Conservation (phyloP, 2,113 vertebrate species). For the Solenodon paradoxus region DNA sequence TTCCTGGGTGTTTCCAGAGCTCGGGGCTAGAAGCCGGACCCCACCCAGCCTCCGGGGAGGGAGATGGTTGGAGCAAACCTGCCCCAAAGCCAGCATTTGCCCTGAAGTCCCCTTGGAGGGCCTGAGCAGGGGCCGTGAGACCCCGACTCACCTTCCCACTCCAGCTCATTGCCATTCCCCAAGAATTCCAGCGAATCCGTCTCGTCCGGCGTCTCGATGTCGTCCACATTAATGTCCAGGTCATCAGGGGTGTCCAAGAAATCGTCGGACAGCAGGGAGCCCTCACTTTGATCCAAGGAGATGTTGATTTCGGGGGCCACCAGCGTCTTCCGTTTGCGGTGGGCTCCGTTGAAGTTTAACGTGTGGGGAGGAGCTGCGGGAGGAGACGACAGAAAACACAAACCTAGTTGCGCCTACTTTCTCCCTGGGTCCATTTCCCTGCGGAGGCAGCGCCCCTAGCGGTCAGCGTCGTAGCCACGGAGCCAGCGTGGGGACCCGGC, state of each 20-base stretch:
- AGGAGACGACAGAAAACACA: neutral
- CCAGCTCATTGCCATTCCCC: slow-evolving; percentile 93
- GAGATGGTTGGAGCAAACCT: neutral
- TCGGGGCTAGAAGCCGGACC: neutral
- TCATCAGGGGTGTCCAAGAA: slow-evolving; percentile 96
- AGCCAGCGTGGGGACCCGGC: too few relatives aligned
- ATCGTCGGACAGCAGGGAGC: slow-evolving; percentile 94
- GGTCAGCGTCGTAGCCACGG: too few relatives aligned
- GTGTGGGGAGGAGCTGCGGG: slow-evolving; percentile 88
- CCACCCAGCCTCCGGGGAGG: rapidly evolving
- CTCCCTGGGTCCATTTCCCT: neutral
- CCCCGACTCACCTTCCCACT: slow-evolving; percentile 93
- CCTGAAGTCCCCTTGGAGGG: neutral
- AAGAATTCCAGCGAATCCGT: slow-evolving; percentile 97
- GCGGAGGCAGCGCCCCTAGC: too few relatives aligned
- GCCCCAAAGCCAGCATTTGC: neutral
- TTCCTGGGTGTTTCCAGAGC: neutral
- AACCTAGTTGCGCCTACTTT: rapidly evolving
- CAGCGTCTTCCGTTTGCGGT: slow-evolving; percentile 92
- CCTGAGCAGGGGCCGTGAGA: rapidly evolving
- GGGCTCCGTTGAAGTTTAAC: slow-evolving; percentile 85
- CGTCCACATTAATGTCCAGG: slow-evolving; percentile 97
- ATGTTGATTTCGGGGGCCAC: slow-evolving; percentile 97
- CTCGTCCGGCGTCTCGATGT: slow-evolving; percentile 97
- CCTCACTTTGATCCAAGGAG: slow-evolving; percentile 97